Base-by-base conservation (phyloP, 2,888 invertebrate genomes). In the Lasioglossum zephyrum region DNA sequence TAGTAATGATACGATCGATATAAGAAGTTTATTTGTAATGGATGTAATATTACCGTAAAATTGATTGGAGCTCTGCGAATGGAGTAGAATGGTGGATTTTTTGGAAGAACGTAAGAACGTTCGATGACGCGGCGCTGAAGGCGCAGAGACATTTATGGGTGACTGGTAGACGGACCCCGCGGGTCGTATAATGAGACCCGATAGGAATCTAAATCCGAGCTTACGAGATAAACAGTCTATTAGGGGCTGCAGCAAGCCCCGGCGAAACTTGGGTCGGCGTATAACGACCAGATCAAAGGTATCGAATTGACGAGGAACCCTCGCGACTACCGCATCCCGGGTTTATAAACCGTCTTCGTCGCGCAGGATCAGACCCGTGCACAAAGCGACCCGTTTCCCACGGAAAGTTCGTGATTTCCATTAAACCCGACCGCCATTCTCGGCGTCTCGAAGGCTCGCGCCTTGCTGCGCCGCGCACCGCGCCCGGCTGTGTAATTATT, bases 201-300 rank as follows among this genome's bases (percentile, higher is more conserved):
- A 93, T 92, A 88, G 88, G 84, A 92, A 92, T 94, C 92, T 93
- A 93, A 94, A 94, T 94, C 93, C 92, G 78, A 89, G 92, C 92
- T 94, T 93, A 92, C 87, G 93, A 93, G 94, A 94, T 94, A 94
- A 93, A 93, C 92, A 93, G 93, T 93, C 93, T 94, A 93, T 93
- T 93, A 92, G 92, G 91, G 90, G 85, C 60, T 87, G 88, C 82
- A 9, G 77, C 79, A 84, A 86, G 89, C 92, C 90, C 88, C 66
- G 72, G 79, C 82, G 88, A 85, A 88, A 87, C 85, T 88, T 88
- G 85, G 76, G 73, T 57, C 84, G 81, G 85, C 85, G 82, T 85
- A 87, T 92, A 93, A 93, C 92, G 92, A 92, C 88, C 91, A 92
- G 93, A 94, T 94, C 93, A 94, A 94, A 93, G 93, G 92, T 93